Evolutionary conservation across 2,113 vertebrate species (phyloP).

Genomic region (Chionis minor): DNA sequence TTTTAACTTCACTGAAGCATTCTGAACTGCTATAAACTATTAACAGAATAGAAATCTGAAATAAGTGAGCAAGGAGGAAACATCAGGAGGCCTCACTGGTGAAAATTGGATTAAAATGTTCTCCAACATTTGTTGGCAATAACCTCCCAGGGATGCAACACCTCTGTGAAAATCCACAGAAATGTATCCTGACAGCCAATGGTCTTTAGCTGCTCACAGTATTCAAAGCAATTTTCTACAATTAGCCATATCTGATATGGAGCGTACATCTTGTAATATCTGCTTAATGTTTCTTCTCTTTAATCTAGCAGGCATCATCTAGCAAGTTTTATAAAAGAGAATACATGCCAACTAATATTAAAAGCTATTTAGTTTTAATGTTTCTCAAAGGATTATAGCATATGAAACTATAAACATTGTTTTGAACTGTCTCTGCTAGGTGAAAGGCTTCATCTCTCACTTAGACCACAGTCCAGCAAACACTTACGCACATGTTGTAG

Average conservation of each 20-base stretch:
- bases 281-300: slow-evolving; percentile 7
- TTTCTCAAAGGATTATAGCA: slow-evolving; percentile 55
- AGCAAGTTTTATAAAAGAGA: slow-evolving; percentile 24
- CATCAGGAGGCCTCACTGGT: not conserved
- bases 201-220: not conserved
- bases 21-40: not conserved
- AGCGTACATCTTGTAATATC: not conserved
- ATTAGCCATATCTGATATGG: not conserved
- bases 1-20: not conserved
- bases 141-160: not conserved
- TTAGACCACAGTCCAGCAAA: slow-evolving; percentile 45
- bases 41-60: not conserved
- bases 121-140: not conserved
- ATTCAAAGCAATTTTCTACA: slow-evolving; percentile 4
- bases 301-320: slow-evolving; percentile 26
- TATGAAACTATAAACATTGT: slow-evolving; percentile 59
- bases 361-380: slow-evolving; percentile 53
- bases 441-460: slow-evolving; percentile 63
- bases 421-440: slow-evolving; percentile 63
- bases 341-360: slow-evolving; percentile 50
- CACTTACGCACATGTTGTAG: slow-evolving; percentile 33
- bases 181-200: not conserved
- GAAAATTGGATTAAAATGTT: not conserved
- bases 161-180: not conserved
- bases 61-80: not conserved